Percentiles rank a stretch among this genome's conserved stretches.
Conservation (phyloP, 2,113 vertebrate genomes). For the Oncorhynchus keta region DNA sequence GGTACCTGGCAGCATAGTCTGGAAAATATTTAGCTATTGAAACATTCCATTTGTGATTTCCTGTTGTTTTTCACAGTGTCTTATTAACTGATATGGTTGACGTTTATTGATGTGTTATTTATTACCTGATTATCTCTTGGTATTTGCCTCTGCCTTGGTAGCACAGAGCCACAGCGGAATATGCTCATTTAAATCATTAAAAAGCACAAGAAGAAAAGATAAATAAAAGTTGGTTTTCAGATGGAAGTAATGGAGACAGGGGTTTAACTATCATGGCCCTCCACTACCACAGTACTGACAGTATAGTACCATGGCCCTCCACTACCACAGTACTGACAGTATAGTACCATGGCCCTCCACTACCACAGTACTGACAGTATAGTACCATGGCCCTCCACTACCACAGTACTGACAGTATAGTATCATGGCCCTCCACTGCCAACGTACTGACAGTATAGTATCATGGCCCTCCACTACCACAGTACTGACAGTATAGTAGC, state of each 20-base stretch:
- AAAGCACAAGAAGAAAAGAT: neutral
- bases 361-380: no score
- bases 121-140: neutral
- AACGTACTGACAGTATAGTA: no score
- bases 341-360: no score
- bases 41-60: constrained; percentile 59
- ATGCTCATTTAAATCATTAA: constrained; percentile 28
- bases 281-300: no score
- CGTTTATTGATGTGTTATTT: constrained; percentile 1
- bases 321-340: no score
- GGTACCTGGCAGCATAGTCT: constrained; percentile 12
- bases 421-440: no score
- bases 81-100: constrained; percentile 45
- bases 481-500: no score
- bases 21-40: constrained; percentile 40
- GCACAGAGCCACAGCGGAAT: constrained; percentile 8
- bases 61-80: constrained; percentile 41
- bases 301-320: no score
- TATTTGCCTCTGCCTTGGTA: neutral
- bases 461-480: no score
- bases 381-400: no score
- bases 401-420: no score
- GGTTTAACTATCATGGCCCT: neutral
- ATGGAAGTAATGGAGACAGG: neutral
- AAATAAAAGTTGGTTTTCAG: neutral